Evolutionary conservation across 1,140 invertebrate species (phyloP).

Genomic region (Psix sp.): DNA sequence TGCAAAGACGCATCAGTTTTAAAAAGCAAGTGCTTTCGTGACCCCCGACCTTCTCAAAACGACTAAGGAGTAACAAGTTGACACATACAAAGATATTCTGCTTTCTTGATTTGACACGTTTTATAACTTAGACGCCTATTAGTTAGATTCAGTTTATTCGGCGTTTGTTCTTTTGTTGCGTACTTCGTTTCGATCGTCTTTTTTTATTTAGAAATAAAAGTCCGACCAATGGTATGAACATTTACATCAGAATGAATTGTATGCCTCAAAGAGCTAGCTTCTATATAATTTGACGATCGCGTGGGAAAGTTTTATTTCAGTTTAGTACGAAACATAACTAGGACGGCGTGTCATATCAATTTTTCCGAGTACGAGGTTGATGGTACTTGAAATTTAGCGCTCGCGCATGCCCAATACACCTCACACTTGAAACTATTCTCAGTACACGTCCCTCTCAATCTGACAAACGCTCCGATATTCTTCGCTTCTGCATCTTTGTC

Average conservation of each 20-base stretch:
- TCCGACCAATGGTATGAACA: too few relatives aligned
- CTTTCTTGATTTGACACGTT: conserved; percentile 50
- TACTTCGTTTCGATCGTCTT: too few relatives aligned
- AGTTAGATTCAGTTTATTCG: conserved; percentile 11
- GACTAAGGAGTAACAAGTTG: conserved; percentile 25
- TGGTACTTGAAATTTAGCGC: conserved; percentile 55
- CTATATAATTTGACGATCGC: too few relatives aligned
- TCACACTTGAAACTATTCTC: conserved; percentile 57
- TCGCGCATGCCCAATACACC: conserved; percentile 46
- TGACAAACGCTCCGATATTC: conserved; percentile 58
- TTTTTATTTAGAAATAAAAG: too few relatives aligned
- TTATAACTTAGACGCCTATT: conserved; percentile 29
- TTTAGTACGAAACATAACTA: conserved; percentile 54
- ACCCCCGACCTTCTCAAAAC: conserved; percentile 31
- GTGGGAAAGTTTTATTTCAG: conserved; percentile 31
- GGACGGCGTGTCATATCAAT: conserved; percentile 67
- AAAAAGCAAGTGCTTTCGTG: conserved; percentile 27
- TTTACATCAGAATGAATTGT: too few relatives aligned
- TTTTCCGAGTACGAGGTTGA: conserved; percentile 48
- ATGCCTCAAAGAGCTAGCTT: too few relatives aligned
- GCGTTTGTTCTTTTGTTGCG: not conserved
- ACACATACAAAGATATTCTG: conserved; percentile 27
- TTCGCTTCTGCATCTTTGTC: conserved; percentile 58
- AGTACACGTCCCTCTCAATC: conserved; percentile 55
- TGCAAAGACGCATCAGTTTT: conserved; percentile 22